A percentile compares a stretch with the other conserved stretches of the same genome.
phyloP scores from a whole-genome alignment of 2,888 invertebrate genomes.

The Metellina segmentata region DNA sequence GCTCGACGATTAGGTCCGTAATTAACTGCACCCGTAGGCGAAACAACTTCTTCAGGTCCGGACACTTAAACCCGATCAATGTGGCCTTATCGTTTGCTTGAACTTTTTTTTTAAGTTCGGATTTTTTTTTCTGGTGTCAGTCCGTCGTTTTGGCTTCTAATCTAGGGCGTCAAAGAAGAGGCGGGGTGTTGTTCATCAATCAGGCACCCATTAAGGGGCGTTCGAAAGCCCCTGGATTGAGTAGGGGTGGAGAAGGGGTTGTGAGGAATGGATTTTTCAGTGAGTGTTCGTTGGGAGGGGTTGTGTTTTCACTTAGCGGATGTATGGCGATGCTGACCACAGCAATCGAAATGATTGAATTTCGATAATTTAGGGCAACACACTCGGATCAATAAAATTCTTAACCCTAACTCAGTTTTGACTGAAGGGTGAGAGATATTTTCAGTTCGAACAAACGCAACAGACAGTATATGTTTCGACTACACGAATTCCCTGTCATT shows the following conservation, averaged over 20 bases:
- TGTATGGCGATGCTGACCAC: background rate
- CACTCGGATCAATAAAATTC: too few species aligned
- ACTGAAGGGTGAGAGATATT: too few species aligned
- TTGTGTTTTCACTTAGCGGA: background rate
- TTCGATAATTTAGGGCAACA: background rate
- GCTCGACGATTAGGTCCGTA: constrained; percentile 47
- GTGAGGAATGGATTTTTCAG: constrained; percentile 10
- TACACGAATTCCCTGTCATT: too few species aligned
- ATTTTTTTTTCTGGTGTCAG: constrained; percentile 15
- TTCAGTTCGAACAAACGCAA: too few species aligned
- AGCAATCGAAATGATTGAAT: constrained; percentile 50
- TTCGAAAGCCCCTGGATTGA: background rate
- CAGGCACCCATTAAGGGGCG: constrained; percentile 54
- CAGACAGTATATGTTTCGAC: too few species aligned
- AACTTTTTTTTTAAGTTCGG: constrained; percentile 25
- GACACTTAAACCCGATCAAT: constrained; percentile 65
- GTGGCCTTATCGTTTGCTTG: constrained; percentile 36
- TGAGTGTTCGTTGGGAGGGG: background rate
- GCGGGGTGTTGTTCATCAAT: constrained; percentile 55
- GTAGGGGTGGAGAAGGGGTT: constrained; percentile 3
- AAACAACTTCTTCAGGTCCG: constrained; percentile 63
- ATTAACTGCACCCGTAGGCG: constrained; percentile 60
- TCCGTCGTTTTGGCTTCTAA: constrained; percentile 53
- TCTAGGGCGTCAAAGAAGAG: constrained; percentile 69
- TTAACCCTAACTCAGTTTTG: too few species aligned